Conservation (phyloP, 2,113 vertebrate species). For the Cryptoleucopteryx plumbea region DNA sequence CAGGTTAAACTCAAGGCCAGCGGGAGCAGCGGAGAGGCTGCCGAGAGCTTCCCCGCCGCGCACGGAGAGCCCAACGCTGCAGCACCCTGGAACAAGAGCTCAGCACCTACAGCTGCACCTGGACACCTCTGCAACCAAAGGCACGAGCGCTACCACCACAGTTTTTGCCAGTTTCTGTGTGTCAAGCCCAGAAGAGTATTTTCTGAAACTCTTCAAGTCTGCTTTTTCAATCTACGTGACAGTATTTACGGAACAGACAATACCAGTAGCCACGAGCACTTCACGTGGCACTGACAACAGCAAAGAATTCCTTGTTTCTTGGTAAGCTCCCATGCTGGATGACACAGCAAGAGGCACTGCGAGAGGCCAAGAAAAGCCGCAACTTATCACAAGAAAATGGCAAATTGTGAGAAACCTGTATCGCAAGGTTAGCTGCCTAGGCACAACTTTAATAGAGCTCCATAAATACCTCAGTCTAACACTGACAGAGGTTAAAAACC, state of each 20-base stretch:
- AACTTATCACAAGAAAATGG: slow-evolving; percentile 21
- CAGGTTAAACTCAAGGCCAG: neutral
- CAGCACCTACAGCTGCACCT: neutral
- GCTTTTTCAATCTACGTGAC: neutral
- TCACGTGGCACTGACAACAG: neutral
- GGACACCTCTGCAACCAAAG: neutral
- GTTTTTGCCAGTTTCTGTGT: neutral
- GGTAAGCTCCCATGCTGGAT: neutral
- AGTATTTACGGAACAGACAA: neutral
- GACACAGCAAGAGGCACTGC: neutral
- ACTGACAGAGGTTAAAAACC: slow-evolving; percentile 68
- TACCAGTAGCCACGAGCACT: neutral
- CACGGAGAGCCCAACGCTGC: rapidly evolving
- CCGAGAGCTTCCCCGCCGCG: rapidly evolving
- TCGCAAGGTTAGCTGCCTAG: neutral
- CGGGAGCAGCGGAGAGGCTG: neutral
- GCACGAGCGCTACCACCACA: rapidly evolving
- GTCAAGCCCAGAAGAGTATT: neutral
- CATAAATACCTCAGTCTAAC: slow-evolving; percentile 42
- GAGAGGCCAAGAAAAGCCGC: neutral
- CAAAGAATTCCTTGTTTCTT: neutral
- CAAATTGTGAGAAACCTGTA: neutral
- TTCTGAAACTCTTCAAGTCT: neutral
- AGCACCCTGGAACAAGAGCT: neutral
- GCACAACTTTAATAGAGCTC: slow-evolving; percentile 2